Base-by-base conservation (phyloP, 2,888 invertebrate genomes). In the Mesoligia furuncula region DNA sequence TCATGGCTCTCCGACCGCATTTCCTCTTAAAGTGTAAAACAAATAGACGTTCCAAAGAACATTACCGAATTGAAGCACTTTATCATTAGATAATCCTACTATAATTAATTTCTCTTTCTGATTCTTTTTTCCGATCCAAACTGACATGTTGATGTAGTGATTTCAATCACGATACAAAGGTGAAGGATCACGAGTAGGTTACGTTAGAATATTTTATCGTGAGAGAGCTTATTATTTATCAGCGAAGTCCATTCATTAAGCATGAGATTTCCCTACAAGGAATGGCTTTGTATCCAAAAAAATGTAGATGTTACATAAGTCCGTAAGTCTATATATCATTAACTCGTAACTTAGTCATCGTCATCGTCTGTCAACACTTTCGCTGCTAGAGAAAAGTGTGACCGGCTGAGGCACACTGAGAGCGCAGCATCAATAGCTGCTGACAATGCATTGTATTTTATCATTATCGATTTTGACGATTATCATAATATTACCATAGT, bases 331-430 rank as follows among this genome's bases (percentile, higher is more conserved):
- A 83, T 79, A 86, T 27, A 64, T 48, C 24, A 62, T 69, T 42
- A 4, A 42, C 27, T 42, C 42, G 72, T 73, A 66, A 77, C 70
- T n/a, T 24, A 54, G 20, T n/a, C n/a, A n/a, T n/a, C 73, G 76
- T 67, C 72, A 67, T 62, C 68, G 77, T 79, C 85, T 31, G 31
- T 31, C 31, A 83, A 66, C 80, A 45, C 83, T 88, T 87, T 88
- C 89, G 42, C 87, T 78, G 9, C 8, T 9, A n/a, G 73, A 64
- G 78, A 76, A 79, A 84, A 67, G 69, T 82, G 64, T 71, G n/a
- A 54, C 3, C 36, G 72, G 24, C 13, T 0, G 72, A 31, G 79
- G 48, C 1, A 73, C 75, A 83, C 64, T 36, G 59, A 59, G 83
- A 45, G 72, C 48, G 15, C 54, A 76, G n/a, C 51, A 59, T 64